Percentiles rank a stretch among this genome's conserved stretches.
These are phyloP conservation scores for Drosophila lacertosa DNA, from an alignment of 1,140 invertebrate genomes.

Conservation along the genomic window DNA sequence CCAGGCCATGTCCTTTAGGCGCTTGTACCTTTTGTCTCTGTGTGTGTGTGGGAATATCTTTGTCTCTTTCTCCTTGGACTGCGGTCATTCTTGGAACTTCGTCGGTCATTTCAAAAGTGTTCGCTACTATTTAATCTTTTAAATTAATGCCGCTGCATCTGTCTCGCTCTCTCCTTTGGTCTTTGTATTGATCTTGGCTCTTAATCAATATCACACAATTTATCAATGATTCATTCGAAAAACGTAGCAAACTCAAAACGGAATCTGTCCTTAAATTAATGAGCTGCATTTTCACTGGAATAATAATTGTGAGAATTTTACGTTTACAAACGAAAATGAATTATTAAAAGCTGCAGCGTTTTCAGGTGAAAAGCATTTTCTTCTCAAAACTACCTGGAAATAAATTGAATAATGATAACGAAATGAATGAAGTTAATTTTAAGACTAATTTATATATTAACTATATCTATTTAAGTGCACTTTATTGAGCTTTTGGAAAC, in stretches of 20 bases:
- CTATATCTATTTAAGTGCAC: too few relatives aligned
- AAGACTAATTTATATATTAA: too few relatives aligned
- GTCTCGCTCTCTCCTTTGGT: conserved; percentile 20
- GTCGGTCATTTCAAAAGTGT: conserved; percentile 74
- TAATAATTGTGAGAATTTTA: background rate
- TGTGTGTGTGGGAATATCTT: conserved; percentile 55
- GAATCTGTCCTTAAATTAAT: conserved; percentile 39
- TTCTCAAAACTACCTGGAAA: too few relatives aligned
- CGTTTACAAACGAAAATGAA: too few relatives aligned
- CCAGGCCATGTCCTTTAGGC: conserved; percentile 50
- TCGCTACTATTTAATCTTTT: conserved; percentile 43
- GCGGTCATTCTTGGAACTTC: conserved; percentile 57
- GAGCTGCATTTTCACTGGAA: conserved; percentile 11
- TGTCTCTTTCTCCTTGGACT: conserved; percentile 11
- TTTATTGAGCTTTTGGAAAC: background rate
- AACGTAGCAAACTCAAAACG: conserved; percentile 18
- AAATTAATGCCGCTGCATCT: conserved; percentile 44
- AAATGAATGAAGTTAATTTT: too few relatives aligned
- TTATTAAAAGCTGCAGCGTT: too few relatives aligned
- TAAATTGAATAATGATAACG: too few relatives aligned
- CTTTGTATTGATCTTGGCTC: conserved; percentile 20
- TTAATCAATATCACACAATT: conserved; percentile 61
- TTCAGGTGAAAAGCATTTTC: too few relatives aligned
- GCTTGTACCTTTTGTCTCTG: background rate
- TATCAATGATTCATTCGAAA: conserved; percentile 46